phyloP scores from a whole-genome alignment of 2,113 vertebrate genomes.

The Sardina pilchardus region DNA sequence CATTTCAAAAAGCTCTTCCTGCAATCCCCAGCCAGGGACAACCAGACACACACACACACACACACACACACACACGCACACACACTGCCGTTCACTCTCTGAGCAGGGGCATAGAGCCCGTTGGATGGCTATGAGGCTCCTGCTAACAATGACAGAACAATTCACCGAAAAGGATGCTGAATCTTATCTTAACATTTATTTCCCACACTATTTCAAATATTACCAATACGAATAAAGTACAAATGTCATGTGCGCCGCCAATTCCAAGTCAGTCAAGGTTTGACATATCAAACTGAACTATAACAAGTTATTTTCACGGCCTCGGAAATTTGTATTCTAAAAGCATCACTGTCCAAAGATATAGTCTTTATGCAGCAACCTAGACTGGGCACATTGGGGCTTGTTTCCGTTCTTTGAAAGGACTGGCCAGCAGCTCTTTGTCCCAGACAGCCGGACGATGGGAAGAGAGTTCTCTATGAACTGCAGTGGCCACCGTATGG shows the following conservation, averaged over 20 bases:
- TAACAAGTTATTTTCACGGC: neutral
- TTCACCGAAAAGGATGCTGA: neutral
- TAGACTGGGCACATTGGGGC: neutral
- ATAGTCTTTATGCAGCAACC: neutral
- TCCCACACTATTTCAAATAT: neutral
- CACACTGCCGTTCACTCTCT: neutral
- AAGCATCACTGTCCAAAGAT: neutral
- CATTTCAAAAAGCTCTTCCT: neutral
- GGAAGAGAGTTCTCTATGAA: neutral
- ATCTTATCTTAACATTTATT: neutral
- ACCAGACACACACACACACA: neutral
- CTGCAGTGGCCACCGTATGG: slow-evolving; percentile 16
- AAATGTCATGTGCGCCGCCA: neutral
- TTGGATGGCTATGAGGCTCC: neutral
- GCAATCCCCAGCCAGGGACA: neutral
- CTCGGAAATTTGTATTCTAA: neutral
- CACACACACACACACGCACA: neutral
- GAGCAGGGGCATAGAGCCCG: neutral
- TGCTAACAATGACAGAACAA: neutral
- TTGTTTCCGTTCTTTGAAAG: neutral
- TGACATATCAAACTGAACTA: neutral
- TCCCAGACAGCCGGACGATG: neutral
- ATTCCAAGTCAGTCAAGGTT: neutral
- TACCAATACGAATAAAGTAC: neutral
- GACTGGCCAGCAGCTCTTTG: neutral